Evolutionary conservation across 2,888 invertebrate genomes (phyloP).

Genomic region (Tetheella fluctuosa): DNA sequence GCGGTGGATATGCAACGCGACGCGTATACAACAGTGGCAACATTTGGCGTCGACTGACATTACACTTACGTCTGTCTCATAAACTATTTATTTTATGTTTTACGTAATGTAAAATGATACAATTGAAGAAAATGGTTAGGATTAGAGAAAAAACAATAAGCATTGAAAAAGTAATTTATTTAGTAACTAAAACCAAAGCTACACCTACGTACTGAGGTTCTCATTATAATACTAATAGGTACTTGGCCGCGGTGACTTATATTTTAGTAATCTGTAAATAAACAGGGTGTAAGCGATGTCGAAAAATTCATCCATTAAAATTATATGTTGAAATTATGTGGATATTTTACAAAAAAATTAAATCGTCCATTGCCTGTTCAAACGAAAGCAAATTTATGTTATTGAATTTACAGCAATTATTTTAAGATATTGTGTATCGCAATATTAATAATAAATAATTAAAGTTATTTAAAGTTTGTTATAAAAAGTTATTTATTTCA

Average conservation of each 20-base stretch:
- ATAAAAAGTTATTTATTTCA: too few species aligned
- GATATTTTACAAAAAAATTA: too few species aligned
- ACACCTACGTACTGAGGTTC: conserved; percentile 4
- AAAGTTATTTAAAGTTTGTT: too few species aligned
- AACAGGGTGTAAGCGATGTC: not conserved
- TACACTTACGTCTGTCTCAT: conserved; percentile 16
- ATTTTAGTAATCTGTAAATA: not conserved
- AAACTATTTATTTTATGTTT: conserved; percentile 11
- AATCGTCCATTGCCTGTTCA: too few species aligned
- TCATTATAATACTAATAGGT: not conserved
- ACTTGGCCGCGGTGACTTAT: not conserved
- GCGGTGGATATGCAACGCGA: conserved; percentile 26
- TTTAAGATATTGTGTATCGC: too few species aligned
- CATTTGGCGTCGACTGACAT: conserved; percentile 34
- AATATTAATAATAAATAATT: too few species aligned
- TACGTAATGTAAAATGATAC: conserved; percentile 8
- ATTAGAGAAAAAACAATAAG: too few species aligned
- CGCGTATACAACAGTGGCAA: conserved; percentile 30
- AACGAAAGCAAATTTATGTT: too few species aligned
- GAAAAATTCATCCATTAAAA: too few species aligned
- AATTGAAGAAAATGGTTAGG: not conserved
- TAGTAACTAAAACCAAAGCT: not conserved
- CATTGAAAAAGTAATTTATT: not conserved
- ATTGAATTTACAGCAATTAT: too few species aligned
- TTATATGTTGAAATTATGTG: too few species aligned